These are phyloP conservation scores for Philotrypesis tridentata DNA, from an alignment of 1,140 invertebrate species.

Conservation along the genomic window DNA sequence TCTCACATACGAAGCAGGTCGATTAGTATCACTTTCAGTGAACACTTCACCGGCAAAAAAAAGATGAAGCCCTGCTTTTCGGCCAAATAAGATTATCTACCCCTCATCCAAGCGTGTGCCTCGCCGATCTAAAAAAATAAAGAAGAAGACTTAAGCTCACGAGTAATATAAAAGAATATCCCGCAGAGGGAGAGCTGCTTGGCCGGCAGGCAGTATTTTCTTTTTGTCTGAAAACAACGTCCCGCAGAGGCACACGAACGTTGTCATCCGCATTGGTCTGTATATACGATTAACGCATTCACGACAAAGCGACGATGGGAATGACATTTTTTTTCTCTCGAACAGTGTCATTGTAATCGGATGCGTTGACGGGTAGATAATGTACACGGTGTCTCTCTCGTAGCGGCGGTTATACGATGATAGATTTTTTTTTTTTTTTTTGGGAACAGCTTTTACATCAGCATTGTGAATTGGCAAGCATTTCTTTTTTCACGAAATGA, in stretches of 20 bases:
- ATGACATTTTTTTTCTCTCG: conserved; percentile 58
- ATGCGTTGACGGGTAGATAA: neutral
- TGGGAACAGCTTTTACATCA: too few relatives aligned
- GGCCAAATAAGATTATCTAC: neutral
- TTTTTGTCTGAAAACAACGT: conserved; percentile 45
- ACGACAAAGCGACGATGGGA: conserved; percentile 65
- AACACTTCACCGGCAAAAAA: conserved; percentile 29
- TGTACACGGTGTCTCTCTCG: neutral
- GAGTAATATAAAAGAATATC: conserved; percentile 14
- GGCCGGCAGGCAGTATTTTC: neutral
- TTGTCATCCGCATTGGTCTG: conserved; percentile 48
- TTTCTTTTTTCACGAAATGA: too few relatives aligned
- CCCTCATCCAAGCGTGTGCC: conserved; percentile 21
- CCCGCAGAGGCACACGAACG: conserved; percentile 47
- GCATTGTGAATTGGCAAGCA: neutral
- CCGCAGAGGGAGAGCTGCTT: conserved; percentile 12
- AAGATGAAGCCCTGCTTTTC: neutral
- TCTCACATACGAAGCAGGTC: neutral
- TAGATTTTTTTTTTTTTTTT: too few relatives aligned
- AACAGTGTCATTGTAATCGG: neutral
- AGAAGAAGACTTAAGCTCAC: conserved; percentile 5
- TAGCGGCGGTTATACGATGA: too few relatives aligned
- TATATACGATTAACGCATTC: conserved; percentile 69
- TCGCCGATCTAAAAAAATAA: neutral
- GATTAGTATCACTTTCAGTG: conserved; percentile 45